Evolutionary conservation across 2,888 invertebrate species (phyloP).

Genomic region (Ornithoptera alexandrae): DNA sequence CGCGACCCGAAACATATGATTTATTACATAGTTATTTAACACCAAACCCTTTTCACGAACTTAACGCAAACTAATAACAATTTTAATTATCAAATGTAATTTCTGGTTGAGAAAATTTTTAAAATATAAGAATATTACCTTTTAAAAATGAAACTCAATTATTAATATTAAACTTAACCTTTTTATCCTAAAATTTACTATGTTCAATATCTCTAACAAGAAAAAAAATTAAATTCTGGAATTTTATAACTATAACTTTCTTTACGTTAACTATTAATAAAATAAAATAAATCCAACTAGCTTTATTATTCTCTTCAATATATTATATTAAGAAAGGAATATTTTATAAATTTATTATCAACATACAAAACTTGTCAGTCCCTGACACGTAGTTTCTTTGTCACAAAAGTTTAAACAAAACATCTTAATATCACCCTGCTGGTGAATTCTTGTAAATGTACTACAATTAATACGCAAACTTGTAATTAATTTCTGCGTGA

Average conservation of each 20-base stretch:
- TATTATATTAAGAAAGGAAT: no score
- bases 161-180: no score
- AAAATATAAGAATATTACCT: not conserved
- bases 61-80: not conserved
- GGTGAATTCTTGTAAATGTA: constrained; percentile 71
- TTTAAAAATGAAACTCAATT: not conserved
- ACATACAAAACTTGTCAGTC: not conserved
- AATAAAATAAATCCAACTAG: no score
- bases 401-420: constrained; percentile 23
- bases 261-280: no score
- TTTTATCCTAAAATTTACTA: no score
- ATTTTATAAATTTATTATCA: not conserved
- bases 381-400: constrained; percentile 16
- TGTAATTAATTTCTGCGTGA: constrained; percentile 79
- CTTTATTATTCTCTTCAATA: no score
- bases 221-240: no score
- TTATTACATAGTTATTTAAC: not conserved
- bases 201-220: no score
- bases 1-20: not conserved
- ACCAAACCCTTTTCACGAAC: not conserved
- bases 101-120: not conserved
- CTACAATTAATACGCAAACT: constrained; percentile 78
- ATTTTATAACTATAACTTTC: no score
- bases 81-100: not conserved
- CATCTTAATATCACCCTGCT: constrained; percentile 42